Base-by-base conservation (phyloP, 2,797 vertebrate genomes). In the Echiichthys vipera region DNA sequence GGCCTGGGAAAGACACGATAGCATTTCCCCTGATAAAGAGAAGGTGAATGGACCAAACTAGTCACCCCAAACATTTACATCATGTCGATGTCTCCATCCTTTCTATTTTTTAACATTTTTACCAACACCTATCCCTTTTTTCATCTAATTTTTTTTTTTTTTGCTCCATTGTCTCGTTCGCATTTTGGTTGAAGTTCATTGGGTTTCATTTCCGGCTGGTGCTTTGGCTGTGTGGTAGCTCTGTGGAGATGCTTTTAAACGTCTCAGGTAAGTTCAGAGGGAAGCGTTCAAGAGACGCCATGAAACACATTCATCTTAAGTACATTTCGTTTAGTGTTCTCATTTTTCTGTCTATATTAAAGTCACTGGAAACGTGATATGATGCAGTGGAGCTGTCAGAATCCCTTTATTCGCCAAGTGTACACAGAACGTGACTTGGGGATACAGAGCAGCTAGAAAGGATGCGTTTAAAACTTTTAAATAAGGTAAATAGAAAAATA, bases 1-100 rank as follows among this genome's bases (percentile, higher is more conserved):
- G 7, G 15, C 88, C 81, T 94, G 92, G 94, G 93, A 95, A 36
- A 90, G 53, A 68, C 92, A 94, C 65, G 90, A 93, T 86, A 89
- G 63, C 8, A 62, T 84, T 83, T 74, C 88, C 69, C 75, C 65
- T 55, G 85, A 30, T 91, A 92, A 91, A 80, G 79, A 93, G 55
- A 93, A 95, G 94, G 95, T 95, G 93, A 94, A 93, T 77, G 62
- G 81, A 83, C 43, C 69, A 42, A 62, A 74, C 40, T 37, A 57
- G 69, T 73, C 77, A 72, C 47, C 58, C 57, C 58, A 40, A 40
- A 56, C 63, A 69, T 57, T 50, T 61, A 82, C 5, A 49, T 53
- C 70, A 59, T 69, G n/a, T 49, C 17, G 12, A 59, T 50, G 51
- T 66, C 74, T 63, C 66, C 88, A 87, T 89, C 53, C 61, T 68